Conservation (phyloP, 2,888 invertebrate genomes). For the Chalcosyrphus nemorum region DNA sequence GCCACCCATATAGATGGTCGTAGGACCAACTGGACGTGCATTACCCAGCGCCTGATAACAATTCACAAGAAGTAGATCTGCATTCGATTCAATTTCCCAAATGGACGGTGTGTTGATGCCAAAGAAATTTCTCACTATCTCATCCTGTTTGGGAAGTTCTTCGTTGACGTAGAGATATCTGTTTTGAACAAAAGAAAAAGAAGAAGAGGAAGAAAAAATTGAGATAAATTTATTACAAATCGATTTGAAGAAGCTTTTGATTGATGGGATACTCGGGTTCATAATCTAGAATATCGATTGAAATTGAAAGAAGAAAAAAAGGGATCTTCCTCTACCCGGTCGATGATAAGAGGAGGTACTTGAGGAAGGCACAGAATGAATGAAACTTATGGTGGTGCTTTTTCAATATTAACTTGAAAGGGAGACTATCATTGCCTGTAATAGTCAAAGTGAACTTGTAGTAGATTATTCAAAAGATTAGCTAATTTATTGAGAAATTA, state of each 20-base stretch:
- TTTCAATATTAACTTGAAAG: not conserved
- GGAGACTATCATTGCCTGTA: not conserved
- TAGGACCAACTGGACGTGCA: conserved; percentile 74
- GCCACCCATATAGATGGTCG: conserved; percentile 75
- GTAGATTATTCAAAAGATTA: not conserved
- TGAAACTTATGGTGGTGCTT: not conserved
- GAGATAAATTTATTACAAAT: conserved; percentile 47
- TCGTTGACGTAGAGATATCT: conserved; percentile 75
- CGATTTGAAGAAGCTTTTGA: conserved; percentile 18
- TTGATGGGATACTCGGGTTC: conserved; percentile 12
- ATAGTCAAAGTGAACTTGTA: not conserved
- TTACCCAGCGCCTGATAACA: conserved; percentile 74
- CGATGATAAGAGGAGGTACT: not conserved
- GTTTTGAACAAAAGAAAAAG: not conserved
- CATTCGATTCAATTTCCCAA: conserved; percentile 75
- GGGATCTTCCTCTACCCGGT: too few relatives aligned
- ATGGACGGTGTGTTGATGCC: conserved; percentile 73
- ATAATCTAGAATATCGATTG: not conserved
- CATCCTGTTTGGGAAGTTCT: conserved; percentile 75
- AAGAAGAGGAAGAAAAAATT: not conserved
- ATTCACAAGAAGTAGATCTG: conserved; percentile 75
- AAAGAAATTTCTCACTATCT: conserved; percentile 74
- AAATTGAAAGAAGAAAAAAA: not conserved
- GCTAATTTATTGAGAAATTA: not conserved
- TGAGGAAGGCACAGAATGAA: not conserved